Evolutionary conservation across 1,140 invertebrate species (phyloP), one percentile per base, ranked within the genome.

Genomic region (Dreissena rostriformis): DNA sequence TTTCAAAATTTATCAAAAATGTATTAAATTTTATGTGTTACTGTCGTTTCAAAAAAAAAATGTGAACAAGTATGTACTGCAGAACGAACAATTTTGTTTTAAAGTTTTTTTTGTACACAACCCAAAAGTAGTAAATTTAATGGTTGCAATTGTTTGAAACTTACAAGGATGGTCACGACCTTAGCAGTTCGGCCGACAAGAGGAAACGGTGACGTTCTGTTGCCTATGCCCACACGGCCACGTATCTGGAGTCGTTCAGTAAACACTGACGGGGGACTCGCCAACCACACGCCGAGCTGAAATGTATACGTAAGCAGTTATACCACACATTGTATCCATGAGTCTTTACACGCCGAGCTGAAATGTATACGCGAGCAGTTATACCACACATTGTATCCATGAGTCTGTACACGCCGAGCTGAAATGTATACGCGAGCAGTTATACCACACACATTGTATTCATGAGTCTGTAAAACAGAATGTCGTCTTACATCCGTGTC

Each of bases 161-260:
- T 84, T 83, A 91, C 90, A 81, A 90, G 66, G 24, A 92, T 92
- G 82, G 89, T 91, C 22, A 92, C 91, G 70, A 91, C 88, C 61
- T 86, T 82, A 12, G 87, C 91, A 11, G 65, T 86, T 67, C 90
- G 71, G 51, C 90, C 90, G 39, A 82, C 85, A 1, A 92, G 67
- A 11, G 90, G 90, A 78, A 92, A 92, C 0, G 88, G 88, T 49
- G 84, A 85, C 10, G 88, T 87, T 51, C 78, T 88, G 82, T 90
- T 90, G 10, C 68, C 53, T 10, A 70, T n/a, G 19, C 53, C 57
- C 12, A 80, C 28, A 14, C 83, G 65, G 12, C 65, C 49, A 63
- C 53, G 68, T 49, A 92, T 79, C 19, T 87, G 78, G 15, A 91
- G 71, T 11, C 77, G 74, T n/a, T 28, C 24, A 15, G 67, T 75